Base-by-base conservation (phyloP, 1,140 invertebrate species). In the Drosophila willistoni region DNA sequence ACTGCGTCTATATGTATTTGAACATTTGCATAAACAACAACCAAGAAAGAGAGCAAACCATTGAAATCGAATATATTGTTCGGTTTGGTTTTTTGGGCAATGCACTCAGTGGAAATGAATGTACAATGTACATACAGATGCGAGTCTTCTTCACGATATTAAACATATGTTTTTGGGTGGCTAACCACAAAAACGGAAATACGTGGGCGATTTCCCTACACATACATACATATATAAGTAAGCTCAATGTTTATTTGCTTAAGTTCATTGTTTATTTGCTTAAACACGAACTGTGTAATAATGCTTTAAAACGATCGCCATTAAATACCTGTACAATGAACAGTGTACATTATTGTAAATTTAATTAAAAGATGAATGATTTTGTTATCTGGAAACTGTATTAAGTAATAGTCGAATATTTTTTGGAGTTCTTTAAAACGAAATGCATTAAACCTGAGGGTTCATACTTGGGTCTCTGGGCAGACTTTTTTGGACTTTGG, bases 11-110 rank as follows among this genome's bases (percentile, higher is more conserved):
- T 61, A 47, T 64, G 19, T 72, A 66, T 61, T 57, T 64, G 19
- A 54, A 55, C 76, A 86, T 86, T 86, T 87, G 84, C 84, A 86
- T 86, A 87, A 86, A 83, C 83, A 86, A 89, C 29, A 29, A 29
- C 5, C 0, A 29, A 29, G 29, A 7, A 82, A 66, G 68, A 61
- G 17, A 44, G 12, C 14, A 44, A 14, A 3, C n/a, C 44, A 64
- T 51, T 12, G 55, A 64, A 68, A 56, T 62, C 69, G 79, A 76
- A 75, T 54, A 47, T 73, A 34, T 68, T 63, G 36, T 39, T 74
- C 2, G 42, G 56, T 57, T 13, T 36, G 19, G 39, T 36, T 14
- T 19, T 47, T 47, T 51, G 44, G 44, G 14, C 19, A 17, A 12
- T 29, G 39, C 61, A 61, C 14, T 22, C 33, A 17, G 57, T 44